Evolutionary conservation across 2,888 invertebrate genomes (phyloP), one percentile per base, ranked within the genome.

Genomic region (Acleris sparsana): DNA sequence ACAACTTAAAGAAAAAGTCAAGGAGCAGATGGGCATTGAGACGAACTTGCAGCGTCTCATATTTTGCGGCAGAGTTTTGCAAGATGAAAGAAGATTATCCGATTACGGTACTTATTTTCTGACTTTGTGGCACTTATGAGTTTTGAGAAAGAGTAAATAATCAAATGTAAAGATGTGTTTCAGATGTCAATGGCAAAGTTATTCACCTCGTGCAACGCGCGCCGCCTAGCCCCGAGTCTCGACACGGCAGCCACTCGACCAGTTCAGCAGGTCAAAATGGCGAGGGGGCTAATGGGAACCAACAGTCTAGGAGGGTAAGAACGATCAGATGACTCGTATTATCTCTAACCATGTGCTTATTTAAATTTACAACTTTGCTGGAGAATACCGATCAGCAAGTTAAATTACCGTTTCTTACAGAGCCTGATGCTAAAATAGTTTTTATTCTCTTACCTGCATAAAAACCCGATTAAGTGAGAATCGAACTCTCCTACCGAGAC

Each of bases 31-130:
- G 72, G 95, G 94, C 66, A 96, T 99, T 74, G 94, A 96, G 25
- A 95, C 96, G 7, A 96, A 96, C 69, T 95, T 96, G 56, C 99
- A 99, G 84, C 94, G 99, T 66, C 94, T 99, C 48, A 99, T 99
- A 75, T 99, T 97, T 84, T 97, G 97, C 83, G 99, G 99, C n/a
- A 94, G 97, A 85, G 98, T 99, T 29, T 91, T 99, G 59, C 96
- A 96, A 79, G 97, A 99, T 93, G 97, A 97, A 16, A 96, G 96
- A 74, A 96, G 95, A 80, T 93, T 99, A 29, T 94, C 94, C 70
- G 97, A 98, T 82, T 97, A 97, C 89, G 97, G 97, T 97, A 93
- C 84, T 86, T 80, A 20, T 3, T 13, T 39, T 13, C 39, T 39
- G 39, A 39, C 13, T 39, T 39, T 13, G 3, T 39, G 13, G 39